phyloP scores from a whole-genome alignment of 2,797 vertebrate species.

The Tiaroga cobitis region DNA sequence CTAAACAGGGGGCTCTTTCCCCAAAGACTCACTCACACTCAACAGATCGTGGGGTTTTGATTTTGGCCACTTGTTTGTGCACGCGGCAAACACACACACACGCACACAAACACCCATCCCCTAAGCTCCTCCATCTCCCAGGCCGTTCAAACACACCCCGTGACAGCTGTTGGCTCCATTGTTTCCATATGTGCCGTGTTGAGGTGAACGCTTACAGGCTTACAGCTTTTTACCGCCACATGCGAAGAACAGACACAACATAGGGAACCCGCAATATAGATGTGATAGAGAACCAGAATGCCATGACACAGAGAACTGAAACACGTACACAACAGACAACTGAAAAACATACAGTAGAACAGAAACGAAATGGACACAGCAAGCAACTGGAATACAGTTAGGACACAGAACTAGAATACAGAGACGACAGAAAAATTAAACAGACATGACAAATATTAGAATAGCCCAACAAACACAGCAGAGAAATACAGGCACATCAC shows the following conservation, averaged over 20 bases:
- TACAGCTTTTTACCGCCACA: constrained; percentile 19
- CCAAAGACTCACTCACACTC: constrained; percentile 31
- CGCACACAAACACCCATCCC: constrained; percentile 38
- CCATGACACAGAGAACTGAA: background rate
- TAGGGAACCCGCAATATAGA: background rate
- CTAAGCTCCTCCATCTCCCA: constrained; percentile 25
- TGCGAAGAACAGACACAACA: background rate
- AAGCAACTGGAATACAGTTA: background rate
- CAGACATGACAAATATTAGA: no score
- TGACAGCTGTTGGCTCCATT: constrained; percentile 61
- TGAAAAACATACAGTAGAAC: background rate
- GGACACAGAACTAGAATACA: background rate
- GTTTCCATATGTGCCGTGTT: constrained; percentile 50
- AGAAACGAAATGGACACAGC: background rate
- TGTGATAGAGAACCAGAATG: background rate
- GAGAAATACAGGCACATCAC: no score
- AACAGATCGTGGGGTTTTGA: constrained; percentile 50
- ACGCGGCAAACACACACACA: constrained; percentile 19
- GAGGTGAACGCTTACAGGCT: constrained; percentile 33
- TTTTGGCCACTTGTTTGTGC: constrained; percentile 54
- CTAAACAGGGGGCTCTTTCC: constrained; percentile 50
- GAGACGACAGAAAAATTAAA: background rate
- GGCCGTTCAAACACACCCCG: constrained; percentile 52
- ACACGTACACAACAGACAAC: background rate
- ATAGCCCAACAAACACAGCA: no score